A percentile compares a stretch with the other conserved stretches of the same genome.
Evolutionary conservation across 2,113 vertebrate genomes (phyloP).

Genomic region (Alaudala cheleensis): DNA sequence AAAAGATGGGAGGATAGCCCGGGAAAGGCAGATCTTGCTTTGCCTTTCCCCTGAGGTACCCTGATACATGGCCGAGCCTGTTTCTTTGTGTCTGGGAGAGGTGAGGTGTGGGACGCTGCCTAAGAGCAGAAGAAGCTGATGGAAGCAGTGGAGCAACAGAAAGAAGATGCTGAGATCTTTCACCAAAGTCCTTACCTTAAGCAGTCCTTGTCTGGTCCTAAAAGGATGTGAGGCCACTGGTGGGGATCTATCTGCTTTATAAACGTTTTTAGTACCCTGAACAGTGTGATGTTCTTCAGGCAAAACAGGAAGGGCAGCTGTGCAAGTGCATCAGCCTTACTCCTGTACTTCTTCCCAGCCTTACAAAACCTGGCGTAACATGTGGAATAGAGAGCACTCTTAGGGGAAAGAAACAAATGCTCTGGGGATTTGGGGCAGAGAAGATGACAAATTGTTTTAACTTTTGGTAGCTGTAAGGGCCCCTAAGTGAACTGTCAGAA

Average conservation of each 20-base stretch:
- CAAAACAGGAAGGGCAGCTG: accelerated
- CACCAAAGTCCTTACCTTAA: not conserved
- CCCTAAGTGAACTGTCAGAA: not conserved
- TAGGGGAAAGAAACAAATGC: not conserved
- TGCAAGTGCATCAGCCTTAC: not conserved
- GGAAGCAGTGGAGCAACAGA: not conserved
- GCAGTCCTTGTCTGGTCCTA: not conserved
- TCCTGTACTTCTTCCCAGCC: not conserved
- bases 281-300: not conserved
- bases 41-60: not conserved
- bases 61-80: not conserved
- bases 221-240: not conserved
- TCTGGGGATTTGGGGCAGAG: not conserved
- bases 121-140: not conserved
- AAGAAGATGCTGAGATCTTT: not conserved
- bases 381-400: accelerated
- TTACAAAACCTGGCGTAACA: accelerated
- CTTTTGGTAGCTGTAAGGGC: not conserved
- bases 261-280: not conserved
- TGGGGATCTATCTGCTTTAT: not conserved
- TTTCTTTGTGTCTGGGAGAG: not conserved
- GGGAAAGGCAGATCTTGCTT: not conserved
- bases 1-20: not conserved
- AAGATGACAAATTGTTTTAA: not conserved
- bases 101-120: not conserved